phyloP scores from a whole-genome alignment of 2,113 vertebrate species.

The Scatophagus argus region DNA sequence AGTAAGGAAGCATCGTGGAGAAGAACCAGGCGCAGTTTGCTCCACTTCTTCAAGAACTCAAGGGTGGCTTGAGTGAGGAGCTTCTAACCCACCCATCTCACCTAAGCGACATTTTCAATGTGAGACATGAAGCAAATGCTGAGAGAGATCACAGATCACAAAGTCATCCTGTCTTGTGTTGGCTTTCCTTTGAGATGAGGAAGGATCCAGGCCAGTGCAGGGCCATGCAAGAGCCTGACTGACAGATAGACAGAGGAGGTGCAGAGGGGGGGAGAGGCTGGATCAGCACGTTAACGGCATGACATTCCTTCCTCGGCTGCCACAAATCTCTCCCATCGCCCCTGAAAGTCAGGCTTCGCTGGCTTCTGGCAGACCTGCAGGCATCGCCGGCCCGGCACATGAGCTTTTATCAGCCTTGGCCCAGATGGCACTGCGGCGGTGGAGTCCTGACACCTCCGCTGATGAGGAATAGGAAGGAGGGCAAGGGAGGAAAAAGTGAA shows the following conservation, averaged over 20 bases:
- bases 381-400: slow-evolving; percentile 77
- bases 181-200: slow-evolving; percentile 35
- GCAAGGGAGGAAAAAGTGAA: slow-evolving; percentile 38
- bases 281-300: slow-evolving; percentile 72
- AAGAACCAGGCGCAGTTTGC: neutral
- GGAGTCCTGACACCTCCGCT: slow-evolving; percentile 72
- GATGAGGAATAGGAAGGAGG: slow-evolving; percentile 66
- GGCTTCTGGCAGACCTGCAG: slow-evolving; percentile 77
- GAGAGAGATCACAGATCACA: slow-evolving; percentile 27
- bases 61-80: neutral
- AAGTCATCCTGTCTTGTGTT: slow-evolving; percentile 6
- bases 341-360: slow-evolving; percentile 79
- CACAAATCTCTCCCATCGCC: slow-evolving; percentile 79
- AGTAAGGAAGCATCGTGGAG: neutral
- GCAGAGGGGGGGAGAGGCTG: slow-evolving; percentile 34
- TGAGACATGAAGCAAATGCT: slow-evolving; percentile 16
- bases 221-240: slow-evolving; percentile 47
- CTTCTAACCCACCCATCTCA: slow-evolving; percentile 4
- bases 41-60: neutral
- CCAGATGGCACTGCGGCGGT: slow-evolving; percentile 80
- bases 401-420: slow-evolving; percentile 85
- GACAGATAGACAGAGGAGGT: slow-evolving; percentile 60
- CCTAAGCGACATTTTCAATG: neutral
- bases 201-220: slow-evolving; percentile 44
- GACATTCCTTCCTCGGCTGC: slow-evolving; percentile 64